A percentile compares a stretch with the other conserved stretches of the same genome.
These are phyloP conservation scores for Drosophila tanythrix DNA, from an alignment of 2,888 invertebrate species.

Conservation along the genomic window DNA sequence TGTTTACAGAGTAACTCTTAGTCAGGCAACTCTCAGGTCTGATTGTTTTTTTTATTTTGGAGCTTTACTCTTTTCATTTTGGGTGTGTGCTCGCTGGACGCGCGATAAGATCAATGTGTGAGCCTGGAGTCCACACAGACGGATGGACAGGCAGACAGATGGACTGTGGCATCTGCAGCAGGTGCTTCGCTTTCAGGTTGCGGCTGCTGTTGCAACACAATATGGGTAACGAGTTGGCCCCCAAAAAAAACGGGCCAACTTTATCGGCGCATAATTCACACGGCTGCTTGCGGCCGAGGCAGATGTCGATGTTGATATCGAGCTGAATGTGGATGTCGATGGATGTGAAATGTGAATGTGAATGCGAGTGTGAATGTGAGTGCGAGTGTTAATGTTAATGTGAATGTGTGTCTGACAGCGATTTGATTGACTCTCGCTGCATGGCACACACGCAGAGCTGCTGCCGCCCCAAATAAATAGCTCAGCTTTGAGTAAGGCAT, in stretches of 20 bases:
- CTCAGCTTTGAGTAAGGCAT: not conserved
- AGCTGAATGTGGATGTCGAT: conserved; percentile 20
- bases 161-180: conserved; percentile 73
- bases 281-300: conserved; percentile 48
- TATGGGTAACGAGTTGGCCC: conserved; percentile 73
- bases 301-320: conserved; percentile 30
- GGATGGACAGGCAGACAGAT: not conserved
- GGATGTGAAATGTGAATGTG: conserved; percentile 19
- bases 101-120: conserved; percentile 74
- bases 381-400: conserved; percentile 41
- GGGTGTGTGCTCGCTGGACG: conserved; percentile 58
- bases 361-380: conserved; percentile 13
- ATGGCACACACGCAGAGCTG: conserved; percentile 25
- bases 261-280: conserved; percentile 78
- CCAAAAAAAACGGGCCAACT: conserved; percentile 63
- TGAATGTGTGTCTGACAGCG: conserved; percentile 8
- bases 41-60: conserved; percentile 31
- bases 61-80: conserved; percentile 64
- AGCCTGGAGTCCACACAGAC: conserved; percentile 34
- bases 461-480: not conserved
- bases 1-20: not conserved
- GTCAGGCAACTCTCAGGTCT: not conserved
- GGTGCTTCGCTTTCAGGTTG: conserved; percentile 68
- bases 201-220: conserved; percentile 56
- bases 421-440: conserved; percentile 15